Evolutionary conservation across 2,888 invertebrate genomes (phyloP), one percentile per base, ranked within the genome.

Genomic region (Macrosoma leucophasiata): DNA sequence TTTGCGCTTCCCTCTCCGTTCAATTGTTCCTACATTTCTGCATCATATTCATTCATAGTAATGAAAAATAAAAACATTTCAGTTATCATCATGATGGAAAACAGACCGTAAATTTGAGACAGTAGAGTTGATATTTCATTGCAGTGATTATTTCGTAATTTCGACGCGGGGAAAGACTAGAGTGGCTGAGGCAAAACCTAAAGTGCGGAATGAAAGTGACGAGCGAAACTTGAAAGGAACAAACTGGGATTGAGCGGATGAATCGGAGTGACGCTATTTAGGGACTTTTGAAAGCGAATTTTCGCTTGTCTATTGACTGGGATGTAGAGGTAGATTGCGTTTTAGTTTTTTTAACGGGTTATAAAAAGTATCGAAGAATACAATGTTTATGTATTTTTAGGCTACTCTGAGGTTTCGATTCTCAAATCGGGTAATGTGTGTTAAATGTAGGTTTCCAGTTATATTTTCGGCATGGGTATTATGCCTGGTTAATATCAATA

Each of bases 141-240:
- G 50, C 10, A 6, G 8, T 3, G 31, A 7, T 28, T 37, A 49
- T 52, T 66, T 58, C 57, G 61, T 58, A 61, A 77, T 78, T 78
- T 78, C 67, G 68, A 72, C 70, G 77, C 76, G 69, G 58, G 62
- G 66, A 64, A 73, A 72, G 71, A 71, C 61, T 67, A 62, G 71
- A 79, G 77, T 77, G 68, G 72, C 76, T 74, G 75, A 76, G 75
- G 75, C 72, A 58, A 69, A 74, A 74, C 65, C 67, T 73, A 74
- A 75, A 81, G 77, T 77, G 74, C 61, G 70, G 75, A 73, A 81
- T 79, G 77, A 77, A 81, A 82, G 77, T 78, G 78, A 77, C 75
- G 72, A 64, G 59, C 48, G 54, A 62, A 60, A 46, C 48, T 48
- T 41, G n/a, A 54, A 48, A 50, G 46, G 47, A 50, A 55, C 48